A percentile compares a stretch with the other conserved stretches of the same genome.
Conservation (phyloP, 2,113 vertebrate species). For the Nanorana parkeri region DNA sequence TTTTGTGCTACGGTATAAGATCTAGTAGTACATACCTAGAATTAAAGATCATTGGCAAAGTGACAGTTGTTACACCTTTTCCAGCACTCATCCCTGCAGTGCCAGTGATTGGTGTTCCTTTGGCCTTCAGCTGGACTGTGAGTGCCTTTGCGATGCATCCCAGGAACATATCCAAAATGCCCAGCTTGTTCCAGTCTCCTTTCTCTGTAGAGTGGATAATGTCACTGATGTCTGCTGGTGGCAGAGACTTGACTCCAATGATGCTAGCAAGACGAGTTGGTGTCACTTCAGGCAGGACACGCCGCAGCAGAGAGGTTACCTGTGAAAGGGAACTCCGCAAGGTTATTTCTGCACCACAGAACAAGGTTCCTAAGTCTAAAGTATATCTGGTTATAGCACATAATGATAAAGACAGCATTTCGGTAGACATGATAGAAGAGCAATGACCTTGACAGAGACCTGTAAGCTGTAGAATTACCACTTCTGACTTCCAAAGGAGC, state of each 20-base stretch:
- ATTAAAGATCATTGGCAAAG: conserved; percentile 98
- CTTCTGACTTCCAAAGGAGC: too few relatives aligned
- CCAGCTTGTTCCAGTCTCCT: conserved; percentile 96
- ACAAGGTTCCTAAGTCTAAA: too few relatives aligned
- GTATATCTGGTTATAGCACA: too few relatives aligned
- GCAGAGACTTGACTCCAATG: conserved; percentile 94
- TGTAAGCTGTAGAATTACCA: too few relatives aligned
- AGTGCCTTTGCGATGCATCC: conserved; percentile 98
- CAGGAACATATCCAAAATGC: conserved; percentile 98
- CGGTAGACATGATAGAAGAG: too few relatives aligned
- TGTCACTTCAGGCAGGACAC: conserved; percentile 95
- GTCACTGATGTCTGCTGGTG: conserved; percentile 97
- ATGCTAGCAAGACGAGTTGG: conserved; percentile 94
- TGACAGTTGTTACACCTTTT: conserved; percentile 98
- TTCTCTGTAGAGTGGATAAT: conserved; percentile 99
- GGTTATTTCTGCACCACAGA: too few relatives aligned
- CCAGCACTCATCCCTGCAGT: conserved; percentile 90
- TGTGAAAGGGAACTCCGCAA: conserved; percentile 60
- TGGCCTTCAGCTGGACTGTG: conserved; percentile 98
- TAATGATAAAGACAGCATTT: too few relatives aligned
- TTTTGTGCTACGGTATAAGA: too few relatives aligned
- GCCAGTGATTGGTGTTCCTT: conserved; percentile 93
- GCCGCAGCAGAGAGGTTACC: conserved; percentile 93
- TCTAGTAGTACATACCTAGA: conserved; percentile 81
- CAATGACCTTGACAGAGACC: too few relatives aligned